phyloP scores from a whole-genome alignment of 92 coral and sea anemone species.

The Epizoanthus fatuus region DNA sequence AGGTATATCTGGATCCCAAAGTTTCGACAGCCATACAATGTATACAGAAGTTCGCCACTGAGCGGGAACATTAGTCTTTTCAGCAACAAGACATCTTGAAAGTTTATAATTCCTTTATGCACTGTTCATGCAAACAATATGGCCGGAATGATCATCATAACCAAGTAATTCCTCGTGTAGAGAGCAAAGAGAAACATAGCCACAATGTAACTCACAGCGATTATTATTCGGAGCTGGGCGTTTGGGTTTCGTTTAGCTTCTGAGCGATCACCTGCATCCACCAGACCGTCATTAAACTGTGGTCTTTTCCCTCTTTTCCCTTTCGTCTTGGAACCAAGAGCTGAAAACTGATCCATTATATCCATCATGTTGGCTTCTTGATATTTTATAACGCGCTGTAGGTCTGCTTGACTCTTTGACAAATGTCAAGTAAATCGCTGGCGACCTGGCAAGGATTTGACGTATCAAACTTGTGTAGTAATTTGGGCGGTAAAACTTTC shows the following conservation, averaged over 20 bases:
- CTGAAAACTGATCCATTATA: slow-evolving; percentile 81
- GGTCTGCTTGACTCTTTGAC: not conserved
- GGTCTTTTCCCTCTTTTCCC: slow-evolving; percentile 77
- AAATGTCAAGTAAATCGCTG: not conserved
- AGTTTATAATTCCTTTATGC: slow-evolving; percentile 38
- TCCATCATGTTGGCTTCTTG: slow-evolving; percentile 78
- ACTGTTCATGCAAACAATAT: slow-evolving; percentile 62
- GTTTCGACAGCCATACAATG: too few species aligned
- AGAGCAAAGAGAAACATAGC: slow-evolving; percentile 86
- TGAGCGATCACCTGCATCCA: slow-evolving; percentile 87
- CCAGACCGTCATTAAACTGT: slow-evolving; percentile 89
- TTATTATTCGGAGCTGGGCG: slow-evolving; percentile 62
- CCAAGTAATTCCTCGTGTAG: slow-evolving; percentile 88
- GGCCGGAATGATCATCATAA: slow-evolving; percentile 92
- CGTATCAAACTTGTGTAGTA: too few species aligned
- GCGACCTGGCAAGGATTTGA: not conserved
- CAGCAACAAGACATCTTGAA: too few species aligned
- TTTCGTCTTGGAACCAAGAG: slow-evolving; percentile 70
- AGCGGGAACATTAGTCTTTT: too few species aligned
- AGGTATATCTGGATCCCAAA: too few species aligned
- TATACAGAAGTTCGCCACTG: too few species aligned
- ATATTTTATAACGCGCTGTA: not conserved
- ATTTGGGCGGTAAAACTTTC: not conserved
- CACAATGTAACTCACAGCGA: slow-evolving; percentile 80
- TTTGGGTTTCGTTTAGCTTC: slow-evolving; percentile 80